A percentile compares a stretch with the other conserved stretches of the same genome.
phyloP scores from a whole-genome alignment of 2,797 vertebrate genomes.

The Phrynocephalus forsythii region DNA sequence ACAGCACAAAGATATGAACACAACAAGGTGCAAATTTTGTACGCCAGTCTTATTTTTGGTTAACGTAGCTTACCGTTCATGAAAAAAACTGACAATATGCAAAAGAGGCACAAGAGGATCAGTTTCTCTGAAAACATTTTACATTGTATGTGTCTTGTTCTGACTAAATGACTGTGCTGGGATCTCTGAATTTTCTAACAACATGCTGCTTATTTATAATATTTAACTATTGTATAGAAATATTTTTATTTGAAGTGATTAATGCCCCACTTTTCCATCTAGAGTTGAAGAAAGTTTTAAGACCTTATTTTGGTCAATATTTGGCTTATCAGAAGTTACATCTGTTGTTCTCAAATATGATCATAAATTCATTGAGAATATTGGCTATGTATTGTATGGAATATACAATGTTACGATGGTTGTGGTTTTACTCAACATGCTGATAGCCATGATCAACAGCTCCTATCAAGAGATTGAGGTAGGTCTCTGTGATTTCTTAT shows the following conservation, averaged over 20 bases:
- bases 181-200: background rate
- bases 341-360: slow-evolving; percentile 96
- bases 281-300: slow-evolving; percentile 99
- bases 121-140: background rate
- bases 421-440: slow-evolving; percentile 97
- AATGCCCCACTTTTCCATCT: slow-evolving; percentile 36
- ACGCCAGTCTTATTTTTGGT: background rate
- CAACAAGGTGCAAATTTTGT: background rate
- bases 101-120: background rate
- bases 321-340: slow-evolving; percentile 96
- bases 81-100: slow-evolving; percentile 1
- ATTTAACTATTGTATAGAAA: slow-evolving; percentile 4
- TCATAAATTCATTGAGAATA: slow-evolving; percentile 89
- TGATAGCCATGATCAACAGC: slow-evolving; percentile 99
- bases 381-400: slow-evolving; percentile 95
- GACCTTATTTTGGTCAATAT: slow-evolving; percentile 90
- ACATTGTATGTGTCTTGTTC: background rate
- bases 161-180: background rate
- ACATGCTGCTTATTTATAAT: background rate
- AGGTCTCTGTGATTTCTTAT: slow-evolving; percentile 37
- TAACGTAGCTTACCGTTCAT: background rate
- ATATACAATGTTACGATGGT: slow-evolving; percentile 99
- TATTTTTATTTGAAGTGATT: slow-evolving; percentile 17
- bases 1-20: background rate
- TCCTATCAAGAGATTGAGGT: slow-evolving; percentile 99